Evolutionary conservation across 2,797 vertebrate species (phyloP).

Genomic region (Gambelia wislizenii): DNA sequence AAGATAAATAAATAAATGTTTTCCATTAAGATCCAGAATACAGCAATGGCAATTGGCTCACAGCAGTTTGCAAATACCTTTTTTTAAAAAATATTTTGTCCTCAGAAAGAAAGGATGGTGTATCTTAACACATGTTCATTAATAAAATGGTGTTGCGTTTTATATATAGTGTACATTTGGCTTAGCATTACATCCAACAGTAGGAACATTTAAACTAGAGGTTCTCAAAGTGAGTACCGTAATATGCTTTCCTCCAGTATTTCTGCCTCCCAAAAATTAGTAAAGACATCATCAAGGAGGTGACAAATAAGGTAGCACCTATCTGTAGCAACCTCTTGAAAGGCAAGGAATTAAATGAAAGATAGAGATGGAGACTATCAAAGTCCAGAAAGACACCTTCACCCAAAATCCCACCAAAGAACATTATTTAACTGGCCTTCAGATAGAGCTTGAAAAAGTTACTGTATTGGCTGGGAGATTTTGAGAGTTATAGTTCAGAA

Average conservation of each 20-base stretch:
- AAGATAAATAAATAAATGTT: conserved; percentile 1
- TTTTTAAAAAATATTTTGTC: background rate
- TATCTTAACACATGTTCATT: conserved; percentile 2
- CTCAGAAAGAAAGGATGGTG: background rate
- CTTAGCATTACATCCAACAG: conserved; percentile 53
- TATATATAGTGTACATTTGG: conserved; percentile 2
- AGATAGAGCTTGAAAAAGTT: too few species aligned
- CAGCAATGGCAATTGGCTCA: conserved; percentile 7
- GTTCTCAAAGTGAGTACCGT: background rate
- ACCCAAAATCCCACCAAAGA: background rate
- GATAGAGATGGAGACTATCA: background rate
- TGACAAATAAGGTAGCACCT: too few species aligned
- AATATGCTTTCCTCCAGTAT: background rate
- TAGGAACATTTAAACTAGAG: conserved; percentile 60
- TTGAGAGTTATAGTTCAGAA: too few species aligned
- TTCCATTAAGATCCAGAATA: conserved; percentile 2
- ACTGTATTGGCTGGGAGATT: too few species aligned
- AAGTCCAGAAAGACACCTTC: background rate
- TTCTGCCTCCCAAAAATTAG: background rate
- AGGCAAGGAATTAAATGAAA: background rate
- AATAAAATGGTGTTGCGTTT: fast-evolving
- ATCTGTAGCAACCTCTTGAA: background rate
- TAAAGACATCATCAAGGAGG: background rate
- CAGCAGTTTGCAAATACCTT: fast-evolving
- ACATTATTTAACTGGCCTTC: background rate